These are phyloP conservation scores for Mesitornis unicolor DNA, from an alignment of 2,113 vertebrate genomes.

Conservation along the genomic window DNA sequence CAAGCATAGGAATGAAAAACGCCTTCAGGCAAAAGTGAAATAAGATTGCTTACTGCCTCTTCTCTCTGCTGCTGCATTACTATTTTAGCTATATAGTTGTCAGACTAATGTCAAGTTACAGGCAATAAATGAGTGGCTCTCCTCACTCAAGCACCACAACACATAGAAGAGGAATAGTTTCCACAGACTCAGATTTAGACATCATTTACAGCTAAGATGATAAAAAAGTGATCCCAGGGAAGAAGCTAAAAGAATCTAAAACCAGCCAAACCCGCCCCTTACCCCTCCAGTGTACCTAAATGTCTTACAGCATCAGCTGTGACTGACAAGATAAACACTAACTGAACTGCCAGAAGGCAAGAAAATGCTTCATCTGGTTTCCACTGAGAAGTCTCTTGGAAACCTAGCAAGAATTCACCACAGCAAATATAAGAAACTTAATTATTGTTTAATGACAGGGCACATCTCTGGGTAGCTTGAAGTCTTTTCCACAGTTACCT, in stretches of 20 bases:
- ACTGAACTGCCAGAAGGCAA: neutral
- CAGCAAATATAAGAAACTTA: neutral
- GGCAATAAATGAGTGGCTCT: neutral
- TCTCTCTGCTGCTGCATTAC: neutral
- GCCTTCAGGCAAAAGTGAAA: neutral
- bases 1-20: neutral
- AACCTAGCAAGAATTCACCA: conserved; percentile 3
- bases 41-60: neutral
- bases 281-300: neutral
- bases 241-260: neutral
- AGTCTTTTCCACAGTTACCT: neutral
- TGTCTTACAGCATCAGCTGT: conserved; percentile 9
- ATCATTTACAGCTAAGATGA: neutral
- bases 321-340: neutral
- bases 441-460: neutral
- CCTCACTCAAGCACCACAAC: neutral
- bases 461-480: neutral
- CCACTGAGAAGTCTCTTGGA: neutral
- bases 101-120: neutral
- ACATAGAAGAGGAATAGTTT: accelerated
- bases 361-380: neutral
- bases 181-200: neutral
- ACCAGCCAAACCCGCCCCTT: neutral
- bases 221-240: neutral
- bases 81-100: neutral